Base-by-base conservation (phyloP, 2,888 invertebrate genomes). In the Scaptomyza reducta region DNA sequence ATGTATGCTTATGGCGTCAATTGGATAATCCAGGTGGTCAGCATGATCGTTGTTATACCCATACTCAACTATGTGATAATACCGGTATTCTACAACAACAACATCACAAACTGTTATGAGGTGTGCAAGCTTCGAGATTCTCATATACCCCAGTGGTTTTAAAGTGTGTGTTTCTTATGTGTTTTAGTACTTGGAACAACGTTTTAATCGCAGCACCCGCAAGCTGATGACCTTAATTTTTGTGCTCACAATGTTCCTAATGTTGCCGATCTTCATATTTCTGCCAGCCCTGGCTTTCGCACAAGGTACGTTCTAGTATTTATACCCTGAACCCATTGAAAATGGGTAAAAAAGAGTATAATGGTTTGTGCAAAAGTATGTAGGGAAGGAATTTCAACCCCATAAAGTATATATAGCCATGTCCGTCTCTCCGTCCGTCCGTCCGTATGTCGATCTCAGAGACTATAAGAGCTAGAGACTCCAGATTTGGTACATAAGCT, bases 31-130 rank as follows among this genome's bases (percentile, higher is more conserved):
- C 88, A 90, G 50, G 89, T 92, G 18, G 29, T 92, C 1, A 87
- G 91, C 13, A 92, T 92, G 79, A 64, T 93, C 2, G 46, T 92
- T 1, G 91, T 88, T 16, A 69, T 89, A 3, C 91, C 91, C 0
- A 40, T 89, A 0, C 77, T 90, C 0, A 87, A 91, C 45, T 92
- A 88, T 72, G 68, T 92, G 1, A 92, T 92, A 49, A 89, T 92
- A 29, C 93, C 93, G 0, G 92, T 93, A 0, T 93, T 93, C 77
- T 92, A 92, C 74, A 90, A 92, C 50, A 91, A 93, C 50, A 91
- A 92, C 54, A 87, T 93, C 6, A 92, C 92, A 2, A 93, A 93
- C 49, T 92, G 92, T 22, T 93, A 92, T 69, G 92, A 93, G 90
- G 93, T 93, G 72, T 71, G 79, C 60, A 11, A 11, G 2, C 7